phyloP scores from a whole-genome alignment of 2,888 invertebrate genomes.

The Perithous albicinctus region DNA sequence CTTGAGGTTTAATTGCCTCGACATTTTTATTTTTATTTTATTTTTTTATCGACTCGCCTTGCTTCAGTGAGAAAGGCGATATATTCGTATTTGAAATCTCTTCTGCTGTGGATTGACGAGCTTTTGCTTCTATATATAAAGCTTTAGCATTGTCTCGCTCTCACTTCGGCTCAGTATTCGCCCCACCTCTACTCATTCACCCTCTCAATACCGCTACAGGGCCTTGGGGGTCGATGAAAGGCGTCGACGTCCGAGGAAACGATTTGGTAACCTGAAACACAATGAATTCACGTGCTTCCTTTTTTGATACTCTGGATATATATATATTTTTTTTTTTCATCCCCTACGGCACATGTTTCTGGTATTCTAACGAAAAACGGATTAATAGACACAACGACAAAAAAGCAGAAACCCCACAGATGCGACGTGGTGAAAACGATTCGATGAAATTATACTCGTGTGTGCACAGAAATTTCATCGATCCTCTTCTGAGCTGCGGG shows the following conservation, averaged over 20 bases:
- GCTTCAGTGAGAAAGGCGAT: neutral
- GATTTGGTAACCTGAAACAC: conserved; percentile 30
- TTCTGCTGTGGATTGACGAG: neutral
- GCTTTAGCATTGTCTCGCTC: conserved; percentile 43
- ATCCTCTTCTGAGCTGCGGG: conserved; percentile 47
- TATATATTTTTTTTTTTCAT: neutral
- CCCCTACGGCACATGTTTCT: neutral
- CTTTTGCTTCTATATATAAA: neutral
- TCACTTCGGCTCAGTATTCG: conserved; percentile 12
- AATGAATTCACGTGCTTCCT: conserved; percentile 35
- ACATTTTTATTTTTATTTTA: too few species aligned
- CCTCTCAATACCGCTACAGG: conserved; percentile 54
- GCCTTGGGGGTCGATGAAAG: conserved; percentile 63
- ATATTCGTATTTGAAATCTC: conserved; percentile 12
- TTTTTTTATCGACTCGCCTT: conserved; percentile 7
- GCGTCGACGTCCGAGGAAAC: conserved; percentile 57
- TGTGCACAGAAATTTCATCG: conserved; percentile 63
- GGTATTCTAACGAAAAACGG: neutral
- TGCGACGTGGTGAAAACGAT: neutral
- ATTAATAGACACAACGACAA: neutral
- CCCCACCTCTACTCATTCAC: conserved; percentile 53
- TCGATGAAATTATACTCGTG: neutral
- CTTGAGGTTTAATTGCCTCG: conserved; percentile 21
- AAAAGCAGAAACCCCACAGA: neutral
- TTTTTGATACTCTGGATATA: neutral